A percentile compares a stretch with the other conserved stretches of the same genome.
Conservation (phyloP, 2,113 vertebrate genomes). For the Tamias sibiricus region DNA sequence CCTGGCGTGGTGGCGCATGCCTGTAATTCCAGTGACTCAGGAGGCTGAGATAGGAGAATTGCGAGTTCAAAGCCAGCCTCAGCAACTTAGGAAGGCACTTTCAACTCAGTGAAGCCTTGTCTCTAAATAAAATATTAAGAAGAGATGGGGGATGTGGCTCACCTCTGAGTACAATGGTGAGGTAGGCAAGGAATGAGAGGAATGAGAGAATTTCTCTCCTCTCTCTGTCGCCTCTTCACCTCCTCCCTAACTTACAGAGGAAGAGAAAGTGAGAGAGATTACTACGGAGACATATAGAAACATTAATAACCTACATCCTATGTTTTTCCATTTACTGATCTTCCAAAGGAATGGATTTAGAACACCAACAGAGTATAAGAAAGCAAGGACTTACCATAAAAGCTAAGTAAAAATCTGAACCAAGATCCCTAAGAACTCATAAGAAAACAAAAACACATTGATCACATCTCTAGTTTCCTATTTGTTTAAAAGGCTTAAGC, state of each 20-base stretch:
- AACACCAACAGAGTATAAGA: background rate
- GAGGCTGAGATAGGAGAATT: too few relatives aligned
- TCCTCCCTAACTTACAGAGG: background rate
- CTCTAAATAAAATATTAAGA: too few relatives aligned
- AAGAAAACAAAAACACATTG: background rate
- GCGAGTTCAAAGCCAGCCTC: too few relatives aligned
- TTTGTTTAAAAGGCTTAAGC: background rate
- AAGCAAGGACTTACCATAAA: background rate
- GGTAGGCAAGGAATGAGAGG: background rate
- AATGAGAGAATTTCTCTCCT: background rate
- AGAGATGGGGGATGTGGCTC: too few relatives aligned
- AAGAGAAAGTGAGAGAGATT: background rate
- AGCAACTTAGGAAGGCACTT: too few relatives aligned
- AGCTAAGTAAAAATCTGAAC: background rate
- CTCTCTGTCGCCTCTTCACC: too few relatives aligned
- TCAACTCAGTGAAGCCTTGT: too few relatives aligned
- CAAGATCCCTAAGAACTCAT: background rate
- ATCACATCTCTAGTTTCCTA: background rate
- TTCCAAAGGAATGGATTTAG: background rate
- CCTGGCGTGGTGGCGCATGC: too few relatives aligned
- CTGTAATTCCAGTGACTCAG: too few relatives aligned
- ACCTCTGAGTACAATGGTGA: too few relatives aligned
- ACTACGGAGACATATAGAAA: background rate
- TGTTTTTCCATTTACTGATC: background rate
- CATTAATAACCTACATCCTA: background rate